Percentiles rank a stretch among this genome's conserved stretches.
These are phyloP conservation scores for Alloscopus bannaensis DNA, from an alignment of 2,888 invertebrate species.

Conservation along the genomic window DNA sequence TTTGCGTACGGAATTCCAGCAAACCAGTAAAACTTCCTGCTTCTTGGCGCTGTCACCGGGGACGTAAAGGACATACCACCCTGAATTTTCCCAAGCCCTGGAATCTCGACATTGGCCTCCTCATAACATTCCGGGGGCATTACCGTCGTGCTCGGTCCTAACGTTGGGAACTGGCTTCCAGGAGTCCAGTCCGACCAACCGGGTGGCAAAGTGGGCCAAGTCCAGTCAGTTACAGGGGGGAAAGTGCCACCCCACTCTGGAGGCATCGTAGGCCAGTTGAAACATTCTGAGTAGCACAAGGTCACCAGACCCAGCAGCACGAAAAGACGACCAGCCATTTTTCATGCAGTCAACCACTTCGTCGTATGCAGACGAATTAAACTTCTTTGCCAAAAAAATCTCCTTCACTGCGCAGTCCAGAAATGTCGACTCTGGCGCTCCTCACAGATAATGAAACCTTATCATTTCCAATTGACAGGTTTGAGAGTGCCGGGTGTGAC, in stretches of 20 bases:
- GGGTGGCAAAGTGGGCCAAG: slow-evolving; percentile 11
- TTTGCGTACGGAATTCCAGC: slow-evolving; percentile 53
- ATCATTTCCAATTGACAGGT: too few species aligned
- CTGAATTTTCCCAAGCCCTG: slow-evolving; percentile 53
- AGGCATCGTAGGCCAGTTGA: too few species aligned
- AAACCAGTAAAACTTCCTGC: slow-evolving; percentile 32
- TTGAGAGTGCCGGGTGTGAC: too few species aligned
- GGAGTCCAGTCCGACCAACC: slow-evolving; percentile 10
- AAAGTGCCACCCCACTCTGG: neutral
- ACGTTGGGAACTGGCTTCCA: neutral
- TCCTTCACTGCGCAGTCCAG: too few species aligned
- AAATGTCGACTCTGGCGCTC: too few species aligned
- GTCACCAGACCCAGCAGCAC: too few species aligned
- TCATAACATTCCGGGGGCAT: slow-evolving; percentile 26
- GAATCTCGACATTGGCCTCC: slow-evolving; percentile 24
- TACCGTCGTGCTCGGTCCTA: neutral
- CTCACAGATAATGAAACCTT: too few species aligned
- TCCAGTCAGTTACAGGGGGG: neutral
- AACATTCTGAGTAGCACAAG: too few species aligned
- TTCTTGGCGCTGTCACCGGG: slow-evolving; percentile 15
- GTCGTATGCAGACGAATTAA: too few species aligned
- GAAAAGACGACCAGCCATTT: too few species aligned
- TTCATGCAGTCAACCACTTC: too few species aligned
- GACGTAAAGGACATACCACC: slow-evolving; percentile 33
- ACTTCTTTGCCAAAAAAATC: too few species aligned